Percentiles rank a stretch among this genome's conserved stretches.
phyloP scores from a whole-genome alignment of 2,113 vertebrate species.

The Bos javanicus region DNA sequence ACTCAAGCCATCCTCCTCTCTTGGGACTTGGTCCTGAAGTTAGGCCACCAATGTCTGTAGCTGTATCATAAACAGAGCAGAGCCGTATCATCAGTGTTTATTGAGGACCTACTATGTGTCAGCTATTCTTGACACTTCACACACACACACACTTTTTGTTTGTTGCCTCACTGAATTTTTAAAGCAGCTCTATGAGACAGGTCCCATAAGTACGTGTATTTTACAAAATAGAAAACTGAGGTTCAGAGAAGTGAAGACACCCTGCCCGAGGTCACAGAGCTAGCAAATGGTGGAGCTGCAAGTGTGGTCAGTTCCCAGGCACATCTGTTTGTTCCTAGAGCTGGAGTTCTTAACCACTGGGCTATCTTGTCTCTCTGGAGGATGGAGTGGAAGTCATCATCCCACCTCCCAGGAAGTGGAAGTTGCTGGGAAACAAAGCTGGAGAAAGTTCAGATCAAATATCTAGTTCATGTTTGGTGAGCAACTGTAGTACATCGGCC shows the following conservation, averaged over 20 bases:
- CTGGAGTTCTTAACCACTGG: neutral
- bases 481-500: neutral
- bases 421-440: conserved; percentile 40
- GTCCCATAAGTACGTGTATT: neutral
- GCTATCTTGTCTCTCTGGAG: neutral
- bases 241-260: neutral
- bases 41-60: neutral
- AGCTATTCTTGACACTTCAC: neutral
- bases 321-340: neutral
- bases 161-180: neutral
- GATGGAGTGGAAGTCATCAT: neutral
- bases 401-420: conserved; percentile 10
- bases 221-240: neutral
- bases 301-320: fast-evolving
- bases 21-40: neutral
- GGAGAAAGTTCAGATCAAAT: conserved; percentile 32
- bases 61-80: neutral
- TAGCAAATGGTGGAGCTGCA: neutral
- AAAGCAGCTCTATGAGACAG: neutral
- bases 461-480: conserved; percentile 52
- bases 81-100: neutral
- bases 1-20: neutral
- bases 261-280: neutral
- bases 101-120: neutral
- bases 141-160: neutral